Conservation (phyloP, 2,113 vertebrate genomes). For the Ictalurus furcatus region DNA sequence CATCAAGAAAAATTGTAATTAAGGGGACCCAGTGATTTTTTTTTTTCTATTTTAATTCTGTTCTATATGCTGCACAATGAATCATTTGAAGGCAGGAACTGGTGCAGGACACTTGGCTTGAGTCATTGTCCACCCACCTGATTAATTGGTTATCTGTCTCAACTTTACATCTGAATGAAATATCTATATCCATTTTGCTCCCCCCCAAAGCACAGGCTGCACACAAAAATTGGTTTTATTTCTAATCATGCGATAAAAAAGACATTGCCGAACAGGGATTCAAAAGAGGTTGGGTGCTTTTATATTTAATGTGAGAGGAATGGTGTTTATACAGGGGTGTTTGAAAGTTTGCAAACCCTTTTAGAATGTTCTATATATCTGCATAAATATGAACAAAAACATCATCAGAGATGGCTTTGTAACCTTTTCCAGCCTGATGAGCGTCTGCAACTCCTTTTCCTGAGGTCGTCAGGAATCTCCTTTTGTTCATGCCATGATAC, state of each 20-base stretch:
- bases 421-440: no score
- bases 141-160: conserved; percentile 69
- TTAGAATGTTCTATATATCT: no score
- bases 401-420: no score
- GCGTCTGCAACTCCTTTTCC: no score
- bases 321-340: not conserved
- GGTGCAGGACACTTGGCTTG: conserved; percentile 59
- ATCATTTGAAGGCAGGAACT: conserved; percentile 62
- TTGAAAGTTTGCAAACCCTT: no score
- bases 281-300: not conserved
- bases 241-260: conserved; percentile 57
- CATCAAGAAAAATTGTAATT: conserved; percentile 58
- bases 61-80: conserved; percentile 61
- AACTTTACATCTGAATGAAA: conserved; percentile 62
- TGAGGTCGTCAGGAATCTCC: no score
- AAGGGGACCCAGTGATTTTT: conserved; percentile 48
- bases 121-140: conserved; percentile 65
- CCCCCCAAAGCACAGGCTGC: conserved; percentile 11
- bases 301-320: not conserved
- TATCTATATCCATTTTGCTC: conserved; percentile 56
- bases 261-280: conserved; percentile 40
- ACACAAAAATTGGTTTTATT: conserved; percentile 60
- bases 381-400: no score
- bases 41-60: conserved; percentile 58
- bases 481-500: no score